phyloP scores from a whole-genome alignment of 2,797 vertebrate species.

The Eremophila alpestris region DNA sequence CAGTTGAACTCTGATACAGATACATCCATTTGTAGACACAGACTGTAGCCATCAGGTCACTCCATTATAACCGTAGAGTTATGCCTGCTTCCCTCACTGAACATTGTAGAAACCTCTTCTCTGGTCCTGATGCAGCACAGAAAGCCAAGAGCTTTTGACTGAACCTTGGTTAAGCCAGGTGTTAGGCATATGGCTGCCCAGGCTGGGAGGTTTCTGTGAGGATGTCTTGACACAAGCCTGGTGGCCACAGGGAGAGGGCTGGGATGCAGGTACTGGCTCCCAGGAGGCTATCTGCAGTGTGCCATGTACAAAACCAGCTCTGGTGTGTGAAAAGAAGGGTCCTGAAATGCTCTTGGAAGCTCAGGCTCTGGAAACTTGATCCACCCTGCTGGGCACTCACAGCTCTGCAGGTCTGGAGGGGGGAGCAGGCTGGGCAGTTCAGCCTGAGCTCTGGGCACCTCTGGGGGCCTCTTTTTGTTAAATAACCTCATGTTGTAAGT shows the following conservation, averaged over 20 bases:
- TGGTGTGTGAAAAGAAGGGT: neutral
- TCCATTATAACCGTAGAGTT: neutral
- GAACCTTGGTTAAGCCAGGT: neutral
- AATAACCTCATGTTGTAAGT: neutral
- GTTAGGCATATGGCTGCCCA: neutral
- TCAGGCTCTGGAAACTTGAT: neutral
- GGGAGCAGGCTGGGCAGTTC: neutral
- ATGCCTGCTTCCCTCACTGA: neutral
- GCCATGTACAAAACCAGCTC: neutral
- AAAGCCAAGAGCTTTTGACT: neutral
- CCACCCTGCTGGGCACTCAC: neutral
- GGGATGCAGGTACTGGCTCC: neutral
- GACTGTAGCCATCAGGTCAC: neutral
- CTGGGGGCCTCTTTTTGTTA: neutral
- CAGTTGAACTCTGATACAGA: neutral
- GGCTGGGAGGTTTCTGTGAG: neutral
- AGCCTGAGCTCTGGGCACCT: neutral
- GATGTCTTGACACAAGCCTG: neutral
- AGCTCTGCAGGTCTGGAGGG: neutral
- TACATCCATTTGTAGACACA: neutral
- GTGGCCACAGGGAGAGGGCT: neutral
- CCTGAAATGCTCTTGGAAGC: neutral
- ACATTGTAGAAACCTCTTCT: neutral
- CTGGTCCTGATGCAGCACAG: neutral
- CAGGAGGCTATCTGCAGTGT: neutral